A percentile compares a stretch with the other conserved stretches of the same genome.
Evolutionary conservation across 2,113 vertebrate species (phyloP).

Genomic region (Poecile atricapillus): DNA sequence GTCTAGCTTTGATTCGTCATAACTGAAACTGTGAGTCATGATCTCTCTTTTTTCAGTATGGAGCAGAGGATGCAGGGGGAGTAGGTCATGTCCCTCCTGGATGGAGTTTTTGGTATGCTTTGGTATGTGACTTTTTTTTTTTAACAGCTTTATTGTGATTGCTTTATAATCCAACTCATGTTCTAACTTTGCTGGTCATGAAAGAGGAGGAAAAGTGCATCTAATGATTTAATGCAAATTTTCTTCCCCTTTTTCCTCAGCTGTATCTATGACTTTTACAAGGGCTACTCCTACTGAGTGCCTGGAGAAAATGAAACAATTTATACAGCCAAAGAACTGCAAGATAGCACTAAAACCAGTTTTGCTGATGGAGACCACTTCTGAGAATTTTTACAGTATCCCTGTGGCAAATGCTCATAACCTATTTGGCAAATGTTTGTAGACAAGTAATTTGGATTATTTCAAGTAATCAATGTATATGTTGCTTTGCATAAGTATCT

Average conservation of each 20-base stretch:
- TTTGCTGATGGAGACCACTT: background rate
- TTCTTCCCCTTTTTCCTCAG: background rate
- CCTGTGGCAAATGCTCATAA: background rate
- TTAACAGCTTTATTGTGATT: background rate
- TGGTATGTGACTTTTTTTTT: slow-evolving; percentile 80
- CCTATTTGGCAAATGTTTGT: background rate
- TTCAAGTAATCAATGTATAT: fast-evolving
- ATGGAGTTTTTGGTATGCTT: slow-evolving; percentile 93
- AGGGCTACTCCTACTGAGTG: background rate
- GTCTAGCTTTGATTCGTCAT: background rate
- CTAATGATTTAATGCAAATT: background rate
- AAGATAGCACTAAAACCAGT: background rate
- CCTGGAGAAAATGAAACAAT: background rate
- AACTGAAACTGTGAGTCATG: background rate
- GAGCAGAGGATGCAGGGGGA: slow-evolving; percentile 86
- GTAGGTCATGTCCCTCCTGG: slow-evolving; percentile 88
- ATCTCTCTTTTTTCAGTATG: slow-evolving; percentile 78
- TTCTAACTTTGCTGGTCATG: background rate
- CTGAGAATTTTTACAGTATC: background rate
- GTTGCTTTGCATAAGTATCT: background rate
- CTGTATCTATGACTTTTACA: background rate
- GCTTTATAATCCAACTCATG: background rate
- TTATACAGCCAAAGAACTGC: background rate
- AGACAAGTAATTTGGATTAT: background rate
- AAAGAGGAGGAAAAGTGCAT: background rate